These are phyloP conservation scores for Drosophila azteca DNA, from an alignment of 1,140 invertebrate genomes.

Conservation along the genomic window DNA sequence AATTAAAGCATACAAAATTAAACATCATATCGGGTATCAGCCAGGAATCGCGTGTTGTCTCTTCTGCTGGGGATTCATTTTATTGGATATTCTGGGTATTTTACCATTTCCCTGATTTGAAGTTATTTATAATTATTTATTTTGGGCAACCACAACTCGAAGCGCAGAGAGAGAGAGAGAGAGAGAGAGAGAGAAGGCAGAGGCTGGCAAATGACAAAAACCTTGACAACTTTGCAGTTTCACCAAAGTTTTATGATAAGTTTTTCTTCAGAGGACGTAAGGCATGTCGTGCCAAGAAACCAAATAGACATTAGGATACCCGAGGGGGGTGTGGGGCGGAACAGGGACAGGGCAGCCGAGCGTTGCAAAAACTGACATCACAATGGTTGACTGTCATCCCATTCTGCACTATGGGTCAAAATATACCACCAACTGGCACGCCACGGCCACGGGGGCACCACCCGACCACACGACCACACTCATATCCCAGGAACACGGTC, in stretches of 20 bases:
- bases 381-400: constrained; percentile 62
- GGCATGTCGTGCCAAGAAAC: constrained; percentile 74
- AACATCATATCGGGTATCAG: constrained; percentile 14
- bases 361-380: constrained; percentile 64
- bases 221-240: constrained; percentile 77
- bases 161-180: too few species aligned
- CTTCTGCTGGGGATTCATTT: constrained; percentile 7
- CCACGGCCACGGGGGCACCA: constrained; percentile 3
- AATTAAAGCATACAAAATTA: constrained; percentile 65
- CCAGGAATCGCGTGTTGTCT: constrained; percentile 45
- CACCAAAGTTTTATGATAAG: constrained; percentile 72
- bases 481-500: background rate
- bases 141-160: constrained; percentile 49
- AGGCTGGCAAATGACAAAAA: constrained; percentile 59
- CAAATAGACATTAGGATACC: constrained; percentile 71
- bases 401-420: constrained; percentile 62
- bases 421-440: constrained; percentile 42
- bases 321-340: constrained; percentile 5
- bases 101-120: constrained; percentile 52
- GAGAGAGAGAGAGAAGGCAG: constrained; percentile 42
- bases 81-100: constrained; percentile 37
- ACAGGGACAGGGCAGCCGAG: constrained; percentile 8
- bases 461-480: constrained; percentile 5
- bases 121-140: constrained; percentile 81
- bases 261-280: constrained; percentile 61